These are phyloP conservation scores for Dolichallabes microphthalmus DNA, from an alignment of 2,113 vertebrate species.

Conservation along the genomic window DNA sequence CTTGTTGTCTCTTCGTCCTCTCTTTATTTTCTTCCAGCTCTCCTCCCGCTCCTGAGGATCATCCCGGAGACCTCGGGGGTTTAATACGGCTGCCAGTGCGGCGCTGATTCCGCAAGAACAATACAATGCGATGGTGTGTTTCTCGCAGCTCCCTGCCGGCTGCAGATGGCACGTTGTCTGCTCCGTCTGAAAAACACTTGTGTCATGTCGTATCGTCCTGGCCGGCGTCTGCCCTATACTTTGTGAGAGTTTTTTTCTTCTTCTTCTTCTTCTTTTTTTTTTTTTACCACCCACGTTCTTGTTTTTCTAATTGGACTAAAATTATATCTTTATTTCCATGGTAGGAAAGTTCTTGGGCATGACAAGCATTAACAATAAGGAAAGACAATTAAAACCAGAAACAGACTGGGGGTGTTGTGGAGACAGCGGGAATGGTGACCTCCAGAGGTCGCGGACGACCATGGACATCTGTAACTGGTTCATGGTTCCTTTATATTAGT, in stretches of 20 bases:
- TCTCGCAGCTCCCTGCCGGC: constrained; percentile 69
- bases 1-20: constrained; percentile 19
- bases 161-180: constrained; percentile 78
- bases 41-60: constrained; percentile 56
- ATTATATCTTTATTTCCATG: not conserved
- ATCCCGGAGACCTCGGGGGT: constrained; percentile 62
- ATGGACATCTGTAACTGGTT: constrained; percentile 24
- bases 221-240: constrained; percentile 38
- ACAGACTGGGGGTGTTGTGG: not conserved
- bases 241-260: constrained; percentile 31
- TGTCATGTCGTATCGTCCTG: constrained; percentile 34
- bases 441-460: not conserved
- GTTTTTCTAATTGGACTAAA: not conserved
- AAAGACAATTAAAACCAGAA: not conserved
- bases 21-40: constrained; percentile 9
- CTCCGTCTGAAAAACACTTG: constrained; percentile 63
- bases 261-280: too few species aligned
- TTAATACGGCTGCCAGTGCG: constrained; percentile 73
- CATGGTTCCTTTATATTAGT: not conserved
- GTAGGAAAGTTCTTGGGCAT: not conserved
- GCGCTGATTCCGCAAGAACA: constrained; percentile 75
- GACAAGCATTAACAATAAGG: not conserved
- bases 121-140: constrained; percentile 74
- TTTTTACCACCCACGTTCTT: constrained; percentile 22
- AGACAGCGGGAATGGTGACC: not conserved